Conservation (phyloP, 1,140 invertebrate species). For the Ceratina japonica region DNA sequence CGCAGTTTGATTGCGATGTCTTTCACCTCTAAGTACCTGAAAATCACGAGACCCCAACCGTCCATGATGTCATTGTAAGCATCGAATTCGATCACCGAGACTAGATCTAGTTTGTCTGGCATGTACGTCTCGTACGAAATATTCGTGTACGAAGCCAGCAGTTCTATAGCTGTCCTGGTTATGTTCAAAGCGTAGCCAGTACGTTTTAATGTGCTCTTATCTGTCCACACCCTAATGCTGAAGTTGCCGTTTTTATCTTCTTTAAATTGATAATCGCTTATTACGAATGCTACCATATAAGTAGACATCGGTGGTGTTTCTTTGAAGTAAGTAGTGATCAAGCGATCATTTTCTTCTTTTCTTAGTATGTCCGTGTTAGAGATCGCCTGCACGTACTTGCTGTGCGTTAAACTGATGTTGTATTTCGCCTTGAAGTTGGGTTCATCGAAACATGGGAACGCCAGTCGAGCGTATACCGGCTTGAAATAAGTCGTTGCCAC, state of each 20-base stretch:
- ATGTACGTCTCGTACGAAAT: slow-evolving; percentile 49
- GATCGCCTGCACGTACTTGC: slow-evolving; percentile 68
- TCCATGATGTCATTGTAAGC: slow-evolving; percentile 94
- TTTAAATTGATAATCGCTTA: slow-evolving; percentile 85
- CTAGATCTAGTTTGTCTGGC: slow-evolving; percentile 80
- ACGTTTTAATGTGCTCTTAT: slow-evolving; percentile 79
- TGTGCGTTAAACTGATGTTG: slow-evolving; percentile 77
- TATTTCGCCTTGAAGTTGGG: slow-evolving; percentile 82
- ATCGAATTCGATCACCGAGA: slow-evolving; percentile 88
- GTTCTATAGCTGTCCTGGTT: slow-evolving; percentile 65
- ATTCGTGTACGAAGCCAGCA: slow-evolving; percentile 60
- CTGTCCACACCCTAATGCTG: slow-evolving; percentile 74
- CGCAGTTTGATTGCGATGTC: slow-evolving; percentile 37
- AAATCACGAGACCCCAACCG: slow-evolving; percentile 87
- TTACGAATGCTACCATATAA: slow-evolving; percentile 87
- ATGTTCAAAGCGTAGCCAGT: slow-evolving; percentile 73
- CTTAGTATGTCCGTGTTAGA: slow-evolving; percentile 77
- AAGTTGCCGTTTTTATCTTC: slow-evolving; percentile 34
- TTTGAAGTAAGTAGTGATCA: slow-evolving; percentile 36
- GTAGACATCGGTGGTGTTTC: slow-evolving; percentile 83
- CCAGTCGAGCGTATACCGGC: slow-evolving; percentile 83
- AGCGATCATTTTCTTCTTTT: slow-evolving; percentile 1
- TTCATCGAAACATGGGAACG: slow-evolving; percentile 89
- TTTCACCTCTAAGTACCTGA: slow-evolving; percentile 77
- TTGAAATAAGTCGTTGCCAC: slow-evolving; percentile 85